These are phyloP conservation scores for Tanytarsus gracilentus DNA, from an alignment of 2,888 invertebrate genomes.

Conservation along the genomic window DNA sequence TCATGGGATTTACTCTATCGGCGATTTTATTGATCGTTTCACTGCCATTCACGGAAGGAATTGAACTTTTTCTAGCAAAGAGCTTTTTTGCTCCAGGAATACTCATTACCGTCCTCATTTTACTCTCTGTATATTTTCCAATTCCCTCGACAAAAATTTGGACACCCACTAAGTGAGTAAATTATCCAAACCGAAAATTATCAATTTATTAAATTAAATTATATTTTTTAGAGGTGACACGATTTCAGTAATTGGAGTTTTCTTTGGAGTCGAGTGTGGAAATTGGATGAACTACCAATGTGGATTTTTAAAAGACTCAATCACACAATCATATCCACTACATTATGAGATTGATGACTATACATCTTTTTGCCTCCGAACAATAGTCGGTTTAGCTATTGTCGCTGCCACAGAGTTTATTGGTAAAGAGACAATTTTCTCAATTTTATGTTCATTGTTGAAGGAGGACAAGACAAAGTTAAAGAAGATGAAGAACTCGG, in stretches of 20 bases:
- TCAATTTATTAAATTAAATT: background rate
- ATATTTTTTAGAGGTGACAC: conserved; percentile 69
- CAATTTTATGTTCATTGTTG: conserved; percentile 59
- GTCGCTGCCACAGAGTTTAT: conserved; percentile 59
- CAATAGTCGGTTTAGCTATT: conserved; percentile 65
- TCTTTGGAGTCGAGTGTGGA: conserved; percentile 66
- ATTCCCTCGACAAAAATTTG: conserved; percentile 60
- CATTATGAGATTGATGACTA: conserved; percentile 48
- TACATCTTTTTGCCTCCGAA: conserved; percentile 42
- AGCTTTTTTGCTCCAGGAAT: conserved; percentile 55
- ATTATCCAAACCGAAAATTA: background rate
- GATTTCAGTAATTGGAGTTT: conserved; percentile 74
- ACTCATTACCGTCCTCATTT: conserved; percentile 54
- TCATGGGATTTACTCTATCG: conserved; percentile 66
- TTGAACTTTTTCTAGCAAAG: conserved; percentile 65
- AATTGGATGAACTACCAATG: conserved; percentile 78
- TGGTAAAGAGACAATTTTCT: conserved; percentile 60
- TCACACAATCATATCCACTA: conserved; percentile 52
- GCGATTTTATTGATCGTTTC: conserved; percentile 58
- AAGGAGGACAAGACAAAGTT: conserved; percentile 58
- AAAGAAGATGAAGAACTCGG: conserved; percentile 53
- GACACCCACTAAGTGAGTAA: conserved; percentile 73
- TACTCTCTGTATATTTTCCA: conserved; percentile 69
- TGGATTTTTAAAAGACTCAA: conserved; percentile 53
- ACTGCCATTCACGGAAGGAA: conserved; percentile 62